phyloP scores from a whole-genome alignment of 2,797 vertebrate species.

The Echeneis naucrates region DNA sequence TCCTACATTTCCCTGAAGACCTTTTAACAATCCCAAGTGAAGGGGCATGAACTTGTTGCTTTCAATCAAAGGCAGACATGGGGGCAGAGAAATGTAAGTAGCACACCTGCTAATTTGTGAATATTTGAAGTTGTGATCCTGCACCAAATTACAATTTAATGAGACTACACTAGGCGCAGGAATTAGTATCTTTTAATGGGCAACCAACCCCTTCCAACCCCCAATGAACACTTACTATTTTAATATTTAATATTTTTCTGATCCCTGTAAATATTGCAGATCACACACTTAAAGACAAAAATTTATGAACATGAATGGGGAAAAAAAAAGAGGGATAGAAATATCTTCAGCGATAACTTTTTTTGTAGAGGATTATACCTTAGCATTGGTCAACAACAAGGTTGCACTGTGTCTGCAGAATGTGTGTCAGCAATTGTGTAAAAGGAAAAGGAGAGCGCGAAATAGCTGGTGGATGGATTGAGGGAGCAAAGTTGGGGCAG shows the following conservation, averaged over 20 bases:
- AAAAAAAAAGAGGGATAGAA: not conserved
- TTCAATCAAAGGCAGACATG: constrained; percentile 7
- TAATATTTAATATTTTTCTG: not conserved
- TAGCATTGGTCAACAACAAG: not conserved
- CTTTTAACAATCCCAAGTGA: not conserved
- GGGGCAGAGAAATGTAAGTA: not conserved
- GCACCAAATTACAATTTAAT: constrained; percentile 10
- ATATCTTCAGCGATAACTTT: not conserved
- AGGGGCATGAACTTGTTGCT: constrained; percentile 12
- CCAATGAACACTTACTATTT: not conserved
- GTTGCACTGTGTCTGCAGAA: not conserved
- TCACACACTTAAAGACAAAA: not conserved
- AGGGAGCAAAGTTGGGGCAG: constrained; percentile 9
- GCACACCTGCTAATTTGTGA: constrained; percentile 28
- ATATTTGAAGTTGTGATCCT: constrained; percentile 24
- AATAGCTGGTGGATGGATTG: not conserved
- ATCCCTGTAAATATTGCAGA: not conserved
- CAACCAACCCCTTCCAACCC: not conserved
- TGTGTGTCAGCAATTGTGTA: constrained; percentile 48
- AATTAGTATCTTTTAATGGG: not conserved
- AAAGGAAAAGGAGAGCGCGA: constrained; percentile 36
- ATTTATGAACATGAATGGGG: too few relatives aligned
- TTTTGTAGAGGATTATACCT: not conserved
- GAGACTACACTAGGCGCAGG: not conserved
- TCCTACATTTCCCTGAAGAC: not conserved